These are phyloP conservation scores for Leucophenga montana DNA, from an alignment of 2,888 invertebrate genomes.

Conservation along the genomic window DNA sequence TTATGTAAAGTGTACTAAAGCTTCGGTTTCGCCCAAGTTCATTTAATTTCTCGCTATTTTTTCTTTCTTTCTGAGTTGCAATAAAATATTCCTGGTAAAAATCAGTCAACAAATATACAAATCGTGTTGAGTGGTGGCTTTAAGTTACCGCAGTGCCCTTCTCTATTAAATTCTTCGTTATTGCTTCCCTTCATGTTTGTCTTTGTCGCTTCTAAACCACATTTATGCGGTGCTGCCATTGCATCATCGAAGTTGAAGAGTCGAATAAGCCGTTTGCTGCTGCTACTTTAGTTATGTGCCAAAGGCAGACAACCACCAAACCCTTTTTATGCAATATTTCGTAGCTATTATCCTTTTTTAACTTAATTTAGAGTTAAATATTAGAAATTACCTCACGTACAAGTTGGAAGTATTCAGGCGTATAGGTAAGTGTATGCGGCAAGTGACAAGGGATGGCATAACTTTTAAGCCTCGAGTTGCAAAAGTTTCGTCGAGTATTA, in stretches of 20 bases:
- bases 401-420: constrained; percentile 38
- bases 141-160: constrained; percentile 17
- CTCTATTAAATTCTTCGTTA: not conserved
- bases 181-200: not conserved
- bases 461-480: constrained; percentile 57
- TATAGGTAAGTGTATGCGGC: not conserved
- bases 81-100: constrained; percentile 70
- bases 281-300: constrained; percentile 5
- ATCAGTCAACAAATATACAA: constrained; percentile 35
- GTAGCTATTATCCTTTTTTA: constrained; percentile 38
- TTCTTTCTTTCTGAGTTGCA: constrained; percentile 52
- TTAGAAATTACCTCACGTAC: constrained; percentile 68
- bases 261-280: not conserved
- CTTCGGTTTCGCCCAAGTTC: not conserved
- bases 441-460: constrained; percentile 44
- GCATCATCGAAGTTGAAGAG: constrained; percentile 17
- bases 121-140: constrained; percentile 29
- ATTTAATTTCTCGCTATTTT: constrained; percentile 40
- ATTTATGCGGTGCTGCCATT: not conserved
- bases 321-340: constrained; percentile 38
- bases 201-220: constrained; percentile 6
- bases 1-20: not conserved
- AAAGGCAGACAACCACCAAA: constrained; percentile 35
- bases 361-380: constrained; percentile 65
- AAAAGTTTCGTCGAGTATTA: constrained; percentile 20